phyloP scores from a whole-genome alignment of 2,888 invertebrate genomes.

The Nomada hirtipes region DNA sequence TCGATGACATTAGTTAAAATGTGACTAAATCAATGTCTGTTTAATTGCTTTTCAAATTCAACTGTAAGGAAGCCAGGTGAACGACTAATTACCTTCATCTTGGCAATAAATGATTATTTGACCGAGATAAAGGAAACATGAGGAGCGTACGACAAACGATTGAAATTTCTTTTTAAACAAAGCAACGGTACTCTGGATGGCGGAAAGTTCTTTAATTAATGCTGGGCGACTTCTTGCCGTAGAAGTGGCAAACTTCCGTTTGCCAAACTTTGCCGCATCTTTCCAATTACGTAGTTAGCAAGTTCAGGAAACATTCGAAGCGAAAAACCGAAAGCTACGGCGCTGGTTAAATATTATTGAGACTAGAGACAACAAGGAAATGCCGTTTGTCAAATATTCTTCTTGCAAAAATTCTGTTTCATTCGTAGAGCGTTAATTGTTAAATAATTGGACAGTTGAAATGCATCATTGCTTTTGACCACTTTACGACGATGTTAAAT shows the following conservation, averaged over 20 bases:
- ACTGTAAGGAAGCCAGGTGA: too few species aligned
- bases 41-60: too few species aligned
- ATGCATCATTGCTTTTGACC: too few species aligned
- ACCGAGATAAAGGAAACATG: background rate
- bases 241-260: slow-evolving; percentile 19
- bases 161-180: slow-evolving; percentile 9
- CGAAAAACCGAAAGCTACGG: background rate
- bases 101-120: background rate
- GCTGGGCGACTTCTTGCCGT: slow-evolving; percentile 24
- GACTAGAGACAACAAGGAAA: background rate
- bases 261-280: slow-evolving; percentile 32
- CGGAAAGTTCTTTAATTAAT: slow-evolving; percentile 38
- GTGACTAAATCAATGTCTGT: too few species aligned
- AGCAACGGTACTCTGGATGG: background rate
- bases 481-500: too few species aligned
- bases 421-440: background rate
- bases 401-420: background rate
- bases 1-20: too few species aligned
- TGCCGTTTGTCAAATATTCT: background rate
- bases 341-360: background rate
- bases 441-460: background rate
- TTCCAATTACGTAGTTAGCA: slow-evolving; percentile 11
- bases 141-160: background rate
- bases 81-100: background rate
- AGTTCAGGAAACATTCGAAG: slow-evolving; percentile 8